Base-by-base conservation (phyloP, 2,888 invertebrate genomes). In the Boloria euphrosyne region DNA sequence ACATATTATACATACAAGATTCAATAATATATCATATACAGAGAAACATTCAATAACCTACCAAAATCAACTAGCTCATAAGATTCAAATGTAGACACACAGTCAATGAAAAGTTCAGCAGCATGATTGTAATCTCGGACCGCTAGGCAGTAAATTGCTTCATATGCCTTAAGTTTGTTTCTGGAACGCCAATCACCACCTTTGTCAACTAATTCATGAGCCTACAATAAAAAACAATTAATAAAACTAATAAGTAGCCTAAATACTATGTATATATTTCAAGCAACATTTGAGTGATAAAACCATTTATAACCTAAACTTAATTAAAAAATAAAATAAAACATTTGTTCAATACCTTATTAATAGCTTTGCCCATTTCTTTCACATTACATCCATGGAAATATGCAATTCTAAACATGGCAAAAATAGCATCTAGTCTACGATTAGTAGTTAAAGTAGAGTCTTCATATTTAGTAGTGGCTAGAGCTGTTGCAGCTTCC, bases 121-220 rank as follows among this genome's bases (percentile, higher is more conserved):
- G 99, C 99, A 74, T 95, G 96, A 84, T 97, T 97, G 85, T 99
- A 99, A 84, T 99, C 99, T 70, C 99, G 94, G 50, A 99, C 96
- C 0, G 99, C 97, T 87, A 99, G 96, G 75, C 97, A 97, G 85
- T 99, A 99, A 51, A 98, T 96, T 52, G 99, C 99, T 90, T 98
- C 98, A 81, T 98, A 98, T 0, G 99, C 99, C 90, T 99, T 99
- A 38, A 99, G 93, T 72, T 99, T 95, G 86, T 99, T 99, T 75
- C 99, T 94, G 59, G 99, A 95, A 80, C 99, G 98, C 99, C 99
- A 99, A 86, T 99, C 99, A 14, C 99, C 99, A 72, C 99, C 99
- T 92, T 99, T 98, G 86, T 99, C 98, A 71, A 99, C 98, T 47
- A 96, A 86, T 79, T 83, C 95, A 87, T 78, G 92, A 74, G 82